Evolutionary conservation across 2,797 vertebrate species (phyloP).

Genomic region (Argya squamiceps): DNA sequence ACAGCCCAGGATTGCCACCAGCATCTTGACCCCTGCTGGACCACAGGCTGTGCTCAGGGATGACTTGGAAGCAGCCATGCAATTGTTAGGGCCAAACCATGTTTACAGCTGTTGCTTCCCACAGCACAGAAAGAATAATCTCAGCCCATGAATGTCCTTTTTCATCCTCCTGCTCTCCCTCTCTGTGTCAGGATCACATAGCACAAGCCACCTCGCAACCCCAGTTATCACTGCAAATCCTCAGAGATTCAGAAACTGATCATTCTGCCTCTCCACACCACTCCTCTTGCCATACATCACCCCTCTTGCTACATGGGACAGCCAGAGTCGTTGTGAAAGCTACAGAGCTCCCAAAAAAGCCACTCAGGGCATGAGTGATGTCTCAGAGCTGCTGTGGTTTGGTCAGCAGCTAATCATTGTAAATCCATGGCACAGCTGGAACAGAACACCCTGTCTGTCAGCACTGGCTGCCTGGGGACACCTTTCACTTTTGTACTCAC

Average conservation of each 20-base stretch:
- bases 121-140: not conserved
- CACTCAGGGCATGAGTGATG: not conserved
- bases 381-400: not conserved
- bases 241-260: not conserved
- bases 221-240: not conserved
- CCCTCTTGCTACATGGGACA: not conserved
- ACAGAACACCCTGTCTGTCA: not conserved
- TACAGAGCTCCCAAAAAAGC: not conserved
- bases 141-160: not conserved
- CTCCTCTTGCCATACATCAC: not conserved
- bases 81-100: not conserved
- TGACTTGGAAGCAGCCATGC: not conserved
- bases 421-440: not conserved
- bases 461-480: conserved; percentile 65
- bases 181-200: not conserved
- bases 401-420: not conserved
- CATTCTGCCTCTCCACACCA: not conserved
- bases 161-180: not conserved
- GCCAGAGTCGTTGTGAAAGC: not conserved
- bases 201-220: not conserved
- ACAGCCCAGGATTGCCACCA: not conserved
- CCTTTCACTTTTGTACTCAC: conserved; percentile 77
- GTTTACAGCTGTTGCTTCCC: not conserved
- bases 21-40: not conserved
- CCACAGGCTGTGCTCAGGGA: not conserved